Base-by-base conservation (phyloP, 2,797 vertebrate genomes). In the Microctenopoma lineatum region DNA sequence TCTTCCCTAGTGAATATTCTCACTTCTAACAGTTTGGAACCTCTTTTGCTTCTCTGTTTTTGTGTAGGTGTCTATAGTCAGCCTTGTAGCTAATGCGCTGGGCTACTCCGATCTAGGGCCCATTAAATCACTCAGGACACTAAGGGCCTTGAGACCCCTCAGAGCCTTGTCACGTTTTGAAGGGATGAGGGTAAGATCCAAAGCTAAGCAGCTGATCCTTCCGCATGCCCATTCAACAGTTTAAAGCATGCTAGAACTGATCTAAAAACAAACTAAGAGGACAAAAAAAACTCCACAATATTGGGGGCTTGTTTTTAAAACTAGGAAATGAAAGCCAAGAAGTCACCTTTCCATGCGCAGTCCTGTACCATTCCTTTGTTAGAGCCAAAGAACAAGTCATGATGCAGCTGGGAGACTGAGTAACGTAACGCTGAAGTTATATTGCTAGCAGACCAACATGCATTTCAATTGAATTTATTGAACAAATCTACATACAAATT, bases 101-200 rank as follows among this genome's bases (percentile, higher is more conserved):
- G 98, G 97, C 96, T 99, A 98, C 97, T 99, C 98, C 95, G 98
- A 99, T 97, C 96, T 99, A 97, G 98, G 98, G 96, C 97, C 98
- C 94, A 99, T 99, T 96, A 99, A 99, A 93, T 99, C 98, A 95
- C 96, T 99, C 96, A 99, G 97, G 96, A 99, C 98, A 94, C 96
- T 99, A 95, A 98, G 98, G 96, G 98, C 98, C 94, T 97, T 99
- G 97, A 98, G 98, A 94, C 98, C 98, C 94, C 96, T 99, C 96
- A 99, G 98, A 97, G 98, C 98, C 95, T 97, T 99, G 93, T 99
- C 98, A 96, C 97, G 98, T 95, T 99, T 99, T 99, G 98, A 99
- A 96, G 98, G 98, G 94, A 99, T 99, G 98, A 99, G 98, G 98
- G 98, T 99, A 99, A 99, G 98, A 96, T 95, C 93, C 86, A 89